A percentile compares a stretch with the other conserved stretches of the same genome.
phyloP scores from a whole-genome alignment of 2,113 vertebrate genomes.

The Camelus bactrianus region DNA sequence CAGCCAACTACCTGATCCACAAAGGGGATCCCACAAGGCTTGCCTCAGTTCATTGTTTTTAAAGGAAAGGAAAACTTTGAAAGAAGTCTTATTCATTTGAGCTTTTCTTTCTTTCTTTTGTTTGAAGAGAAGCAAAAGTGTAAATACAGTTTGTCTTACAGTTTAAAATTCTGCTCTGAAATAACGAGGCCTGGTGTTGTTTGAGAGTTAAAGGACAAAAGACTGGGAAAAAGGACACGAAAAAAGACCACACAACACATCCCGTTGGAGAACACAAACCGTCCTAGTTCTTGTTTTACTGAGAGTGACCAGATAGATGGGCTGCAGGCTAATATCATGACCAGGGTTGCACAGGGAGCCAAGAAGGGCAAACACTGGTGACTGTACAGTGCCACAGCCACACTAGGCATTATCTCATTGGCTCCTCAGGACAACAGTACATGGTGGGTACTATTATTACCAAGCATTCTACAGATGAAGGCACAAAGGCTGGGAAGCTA shows the following conservation, averaged over 20 bases:
- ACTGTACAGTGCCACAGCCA: neutral
- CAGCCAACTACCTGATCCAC: neutral
- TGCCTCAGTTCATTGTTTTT: slow-evolving; percentile 15
- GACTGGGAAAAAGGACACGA: neutral
- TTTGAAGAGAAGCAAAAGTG: slow-evolving; percentile 55
- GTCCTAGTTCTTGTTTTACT: neutral
- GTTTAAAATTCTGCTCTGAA: slow-evolving; percentile 60
- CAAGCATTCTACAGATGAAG: neutral
- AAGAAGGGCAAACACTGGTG: neutral
- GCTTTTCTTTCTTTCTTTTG: neutral
- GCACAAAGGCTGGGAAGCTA: neutral
- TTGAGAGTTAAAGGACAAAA: slow-evolving; percentile 39
- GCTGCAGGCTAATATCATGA: neutral
- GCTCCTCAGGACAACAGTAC: neutral
- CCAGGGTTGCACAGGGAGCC: neutral
- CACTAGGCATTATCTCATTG: neutral
- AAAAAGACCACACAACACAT: neutral
- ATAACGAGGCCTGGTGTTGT: neutral
- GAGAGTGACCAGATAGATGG: neutral
- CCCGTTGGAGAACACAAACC: neutral
- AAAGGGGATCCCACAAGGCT: neutral
- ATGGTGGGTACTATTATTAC: neutral
- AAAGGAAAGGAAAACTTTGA: slow-evolving; percentile 55
- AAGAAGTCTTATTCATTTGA: slow-evolving; percentile 52
- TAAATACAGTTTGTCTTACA: slow-evolving; percentile 32